These are phyloP conservation scores for Hystrix cristata DNA, from an alignment of 2,113 vertebrate genomes.

Conservation along the genomic window DNA sequence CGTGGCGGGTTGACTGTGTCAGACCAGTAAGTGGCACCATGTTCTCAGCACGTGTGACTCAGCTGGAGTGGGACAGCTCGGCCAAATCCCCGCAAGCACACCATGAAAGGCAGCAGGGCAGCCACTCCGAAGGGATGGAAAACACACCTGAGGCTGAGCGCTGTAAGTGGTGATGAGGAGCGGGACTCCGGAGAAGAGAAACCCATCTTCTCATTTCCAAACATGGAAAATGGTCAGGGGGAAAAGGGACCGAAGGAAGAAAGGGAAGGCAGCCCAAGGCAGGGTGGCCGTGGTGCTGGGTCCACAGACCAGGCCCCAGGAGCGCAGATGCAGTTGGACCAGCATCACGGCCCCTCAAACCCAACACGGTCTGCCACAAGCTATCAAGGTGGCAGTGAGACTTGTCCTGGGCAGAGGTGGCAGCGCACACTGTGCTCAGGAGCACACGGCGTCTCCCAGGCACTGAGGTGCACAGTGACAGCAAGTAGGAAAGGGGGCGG, in stretches of 20 bases:
- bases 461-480: not conserved
- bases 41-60: not conserved
- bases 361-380: not conserved
- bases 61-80: not conserved
- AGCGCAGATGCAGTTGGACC: fast-evolving
- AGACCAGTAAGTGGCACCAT: not conserved
- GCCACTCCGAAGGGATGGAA: not conserved
- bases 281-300: fast-evolving
- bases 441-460: not conserved
- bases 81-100: not conserved
- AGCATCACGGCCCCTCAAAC: fast-evolving
- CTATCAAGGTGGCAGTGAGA: fast-evolving
- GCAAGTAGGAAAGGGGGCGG: conserved; percentile 83
- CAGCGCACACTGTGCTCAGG: not conserved
- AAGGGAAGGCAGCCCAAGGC: no score
- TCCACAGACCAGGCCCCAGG: fast-evolving
- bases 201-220: not conserved
- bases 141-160: not conserved
- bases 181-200: not conserved
- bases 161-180: not conserved
- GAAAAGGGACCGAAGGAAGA: not conserved
- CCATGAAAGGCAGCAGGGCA: not conserved
- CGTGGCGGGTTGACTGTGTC: not conserved
- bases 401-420: not conserved
- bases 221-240: not conserved